Percentiles rank a stretch among this genome's conserved stretches.
These are phyloP conservation scores for Myiagra hebetior DNA, from an alignment of 2,113 vertebrate genomes.

Conservation along the genomic window DNA sequence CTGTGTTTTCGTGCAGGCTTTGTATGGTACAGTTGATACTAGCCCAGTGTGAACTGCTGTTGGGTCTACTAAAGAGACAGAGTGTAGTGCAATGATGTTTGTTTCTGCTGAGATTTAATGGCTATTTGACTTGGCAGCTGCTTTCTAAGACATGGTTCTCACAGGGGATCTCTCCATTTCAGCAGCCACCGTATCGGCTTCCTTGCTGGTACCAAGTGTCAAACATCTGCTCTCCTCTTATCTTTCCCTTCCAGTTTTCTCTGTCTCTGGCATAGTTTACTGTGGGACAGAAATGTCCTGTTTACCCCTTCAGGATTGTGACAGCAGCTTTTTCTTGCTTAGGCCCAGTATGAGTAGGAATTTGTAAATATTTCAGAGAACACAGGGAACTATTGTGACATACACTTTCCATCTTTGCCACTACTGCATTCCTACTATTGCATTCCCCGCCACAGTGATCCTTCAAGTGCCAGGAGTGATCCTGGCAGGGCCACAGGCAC, in stretches of 20 bases:
- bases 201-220: not conserved
- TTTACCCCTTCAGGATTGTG: not conserved
- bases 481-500: not conserved
- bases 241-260: slow-evolving; percentile 25
- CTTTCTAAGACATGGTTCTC: slow-evolving; percentile 40
- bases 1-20: not conserved
- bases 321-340: not conserved
- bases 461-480: not conserved
- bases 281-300: not conserved
- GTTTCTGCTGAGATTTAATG: slow-evolving; percentile 63
- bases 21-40: not conserved
- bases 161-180: slow-evolving; percentile 51
- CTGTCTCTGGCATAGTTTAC: not conserved
- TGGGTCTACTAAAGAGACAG: slow-evolving; percentile 30
- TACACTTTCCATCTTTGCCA: not conserved
- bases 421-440: not conserved
- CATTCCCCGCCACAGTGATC: not conserved
- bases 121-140: slow-evolving; percentile 53
- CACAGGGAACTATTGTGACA: not conserved
- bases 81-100: not conserved
- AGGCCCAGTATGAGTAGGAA: not conserved
- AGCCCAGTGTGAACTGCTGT: slow-evolving; percentile 25
- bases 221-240: slow-evolving; percentile 48
- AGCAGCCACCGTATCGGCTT: not conserved
- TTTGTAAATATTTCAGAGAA: not conserved